Base-by-base conservation (phyloP, 1,140 invertebrate genomes). In the Drosophila ironensis region DNA sequence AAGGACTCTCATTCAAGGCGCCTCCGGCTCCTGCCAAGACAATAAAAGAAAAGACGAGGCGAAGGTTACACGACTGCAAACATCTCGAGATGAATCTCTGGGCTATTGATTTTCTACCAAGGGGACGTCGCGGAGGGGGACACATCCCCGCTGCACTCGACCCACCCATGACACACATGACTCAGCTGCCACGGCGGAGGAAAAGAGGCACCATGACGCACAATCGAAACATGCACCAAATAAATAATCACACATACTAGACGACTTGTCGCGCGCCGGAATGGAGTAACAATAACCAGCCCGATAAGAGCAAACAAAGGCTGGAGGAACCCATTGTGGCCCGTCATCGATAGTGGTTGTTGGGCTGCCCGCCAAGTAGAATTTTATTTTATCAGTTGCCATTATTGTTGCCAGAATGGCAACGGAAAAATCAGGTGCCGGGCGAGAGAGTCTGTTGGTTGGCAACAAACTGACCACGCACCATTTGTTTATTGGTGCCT, bases 1-100 rank as follows among this genome's bases (percentile, higher is more conserved):
- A 69, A 78, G 73, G 64, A 72, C 78, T 67, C 69, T 84, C 78
- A 84, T 86, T 78, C 78, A 84, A 80, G 74, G 66, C 40, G 77
- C 54, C 70, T 60, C 53, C 38, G 25, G 51, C 37, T 82, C 46
- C 77, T 84, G 77, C 19, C 40, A 59, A 61, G 2, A 37, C 33
- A 37, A 59, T 50, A 54, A 33, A 25, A 60, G 28, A 37, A 24
- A 57, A 24, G 33, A 8, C 33, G 37, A 47, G 27, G 54, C 48
- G 30, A 61, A 71, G 30, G 25, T 63, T 51, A 70, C 37, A 47
- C 38, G 46, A 51, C 24, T 41, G 56, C 33, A 54, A 40, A 71
- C 66, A 72, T 63, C 59, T 72, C 69, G 33, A 28, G 35, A 28
- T 54, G 56, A 44, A 53, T 51, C 28, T 40, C 35, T 53, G 12